Evolutionary conservation across 2,113 vertebrate species (phyloP).

Genomic region (Agelaius tricolor): DNA sequence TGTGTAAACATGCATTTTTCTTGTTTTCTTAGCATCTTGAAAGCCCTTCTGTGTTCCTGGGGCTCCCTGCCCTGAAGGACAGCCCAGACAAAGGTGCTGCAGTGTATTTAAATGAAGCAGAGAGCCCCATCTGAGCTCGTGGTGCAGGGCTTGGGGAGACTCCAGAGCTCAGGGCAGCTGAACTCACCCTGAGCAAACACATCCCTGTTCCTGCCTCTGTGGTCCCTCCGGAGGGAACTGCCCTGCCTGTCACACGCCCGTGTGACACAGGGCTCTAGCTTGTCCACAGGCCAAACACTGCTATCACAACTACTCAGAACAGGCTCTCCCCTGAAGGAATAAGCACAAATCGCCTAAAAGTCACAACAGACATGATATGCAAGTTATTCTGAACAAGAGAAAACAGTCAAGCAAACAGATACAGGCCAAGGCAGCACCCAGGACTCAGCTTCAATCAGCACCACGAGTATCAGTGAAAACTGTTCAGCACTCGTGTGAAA

Average conservation of each 20-base stretch:
- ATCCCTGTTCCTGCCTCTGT: accelerated
- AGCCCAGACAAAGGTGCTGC: neutral
- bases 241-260: neutral
- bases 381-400: neutral
- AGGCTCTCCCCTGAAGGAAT: neutral
- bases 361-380: neutral
- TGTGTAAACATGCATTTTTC: neutral
- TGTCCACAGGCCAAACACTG: constrained; percentile 4
- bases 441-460: neutral
- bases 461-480: neutral
- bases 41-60: neutral
- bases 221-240: neutral
- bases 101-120: neutral
- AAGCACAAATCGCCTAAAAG: neutral
- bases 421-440: neutral
- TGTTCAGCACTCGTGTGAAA: neutral
- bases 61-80: neutral
- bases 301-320: neutral
- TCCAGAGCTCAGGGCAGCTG: neutral
- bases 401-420: accelerated
- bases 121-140: neutral
- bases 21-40: neutral
- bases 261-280: constrained; percentile 2
- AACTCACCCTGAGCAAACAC: neutral
- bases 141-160: neutral